phyloP scores from a whole-genome alignment of 2,113 vertebrate species.

The Tautogolabrus adspersus region DNA sequence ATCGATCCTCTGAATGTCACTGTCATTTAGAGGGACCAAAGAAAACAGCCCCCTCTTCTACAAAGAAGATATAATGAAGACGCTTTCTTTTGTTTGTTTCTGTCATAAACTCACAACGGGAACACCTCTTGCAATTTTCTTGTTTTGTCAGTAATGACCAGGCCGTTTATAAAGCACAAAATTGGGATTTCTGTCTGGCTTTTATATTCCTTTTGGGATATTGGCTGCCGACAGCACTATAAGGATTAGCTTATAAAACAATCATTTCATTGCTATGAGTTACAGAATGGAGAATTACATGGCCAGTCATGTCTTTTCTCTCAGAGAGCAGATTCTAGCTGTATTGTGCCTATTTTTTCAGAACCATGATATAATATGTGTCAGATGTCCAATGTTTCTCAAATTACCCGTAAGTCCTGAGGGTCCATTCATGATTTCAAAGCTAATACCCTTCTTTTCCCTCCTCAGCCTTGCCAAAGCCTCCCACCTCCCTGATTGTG shows the following conservation, averaged over 20 bases:
- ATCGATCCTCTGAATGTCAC: constrained; percentile 79
- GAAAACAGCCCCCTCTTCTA: constrained; percentile 27
- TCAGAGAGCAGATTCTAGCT: constrained; percentile 13
- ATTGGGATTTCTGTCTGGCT: constrained; percentile 41
- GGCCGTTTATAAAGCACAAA: constrained; percentile 39
- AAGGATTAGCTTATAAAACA: constrained; percentile 52
- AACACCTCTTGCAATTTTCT: constrained; percentile 55
- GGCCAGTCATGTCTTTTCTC: constrained; percentile 17
- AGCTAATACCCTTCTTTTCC: constrained; percentile 31
- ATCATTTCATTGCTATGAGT: constrained; percentile 27
- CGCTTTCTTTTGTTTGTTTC: constrained; percentile 57
- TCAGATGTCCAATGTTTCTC: constrained; percentile 30
- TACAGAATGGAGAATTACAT: constrained; percentile 31
- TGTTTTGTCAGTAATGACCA: constrained; percentile 45
- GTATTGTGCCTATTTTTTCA: constrained; percentile 2
- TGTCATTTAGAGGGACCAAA: constrained; percentile 69
- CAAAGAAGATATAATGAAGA: constrained; percentile 58
- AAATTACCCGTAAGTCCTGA: constrained; percentile 8
- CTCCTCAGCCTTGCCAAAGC: constrained; percentile 91
- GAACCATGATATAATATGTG: constrained; percentile 16
- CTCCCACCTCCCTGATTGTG: constrained; percentile 90
- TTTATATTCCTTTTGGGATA: constrained; percentile 46
- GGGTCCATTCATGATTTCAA: constrained; percentile 9
- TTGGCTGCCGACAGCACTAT: constrained; percentile 34
- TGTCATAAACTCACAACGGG: constrained; percentile 43